These are phyloP conservation scores for Tupaia tana DNA, from an alignment of 2,113 vertebrate genomes.

Conservation along the genomic window DNA sequence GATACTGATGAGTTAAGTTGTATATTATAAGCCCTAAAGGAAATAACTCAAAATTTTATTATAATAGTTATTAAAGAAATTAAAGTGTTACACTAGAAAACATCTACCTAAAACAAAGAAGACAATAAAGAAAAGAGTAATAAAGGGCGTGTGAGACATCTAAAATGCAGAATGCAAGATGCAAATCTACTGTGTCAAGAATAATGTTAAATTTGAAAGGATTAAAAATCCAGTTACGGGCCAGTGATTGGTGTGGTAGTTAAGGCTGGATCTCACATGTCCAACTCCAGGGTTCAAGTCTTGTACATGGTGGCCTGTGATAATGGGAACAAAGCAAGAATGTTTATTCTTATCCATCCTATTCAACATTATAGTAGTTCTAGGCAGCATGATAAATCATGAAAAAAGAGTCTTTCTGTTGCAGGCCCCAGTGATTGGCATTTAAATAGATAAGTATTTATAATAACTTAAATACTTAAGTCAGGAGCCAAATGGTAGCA, in stretches of 20 bases:
- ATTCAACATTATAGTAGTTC: not conserved
- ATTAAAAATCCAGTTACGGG: not conserved
- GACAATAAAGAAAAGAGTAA: not conserved
- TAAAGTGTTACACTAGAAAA: not conserved
- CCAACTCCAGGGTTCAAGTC: too few species aligned
- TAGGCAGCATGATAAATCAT: not conserved
- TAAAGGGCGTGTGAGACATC: not conserved
- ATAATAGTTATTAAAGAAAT: not conserved
- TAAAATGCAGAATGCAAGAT: not conserved
- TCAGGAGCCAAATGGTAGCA: too few species aligned
- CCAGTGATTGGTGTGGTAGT: too few species aligned
- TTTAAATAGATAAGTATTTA: too few species aligned
- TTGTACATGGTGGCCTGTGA: too few species aligned
- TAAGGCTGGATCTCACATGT: too few species aligned
- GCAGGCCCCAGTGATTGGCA: not conserved
- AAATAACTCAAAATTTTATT: not conserved
- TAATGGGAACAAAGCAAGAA: not conserved
- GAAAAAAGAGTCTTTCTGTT: not conserved
- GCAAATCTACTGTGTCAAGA: not conserved
- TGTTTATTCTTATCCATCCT: not conserved
- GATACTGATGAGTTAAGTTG: not conserved
- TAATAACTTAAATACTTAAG: too few species aligned
- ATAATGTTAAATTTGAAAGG: not conserved
- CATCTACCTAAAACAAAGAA: not conserved
- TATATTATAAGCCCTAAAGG: constrained; percentile 1